Conservation (phyloP, 2,888 invertebrate genomes). For the Palloptera scutellata region DNA sequence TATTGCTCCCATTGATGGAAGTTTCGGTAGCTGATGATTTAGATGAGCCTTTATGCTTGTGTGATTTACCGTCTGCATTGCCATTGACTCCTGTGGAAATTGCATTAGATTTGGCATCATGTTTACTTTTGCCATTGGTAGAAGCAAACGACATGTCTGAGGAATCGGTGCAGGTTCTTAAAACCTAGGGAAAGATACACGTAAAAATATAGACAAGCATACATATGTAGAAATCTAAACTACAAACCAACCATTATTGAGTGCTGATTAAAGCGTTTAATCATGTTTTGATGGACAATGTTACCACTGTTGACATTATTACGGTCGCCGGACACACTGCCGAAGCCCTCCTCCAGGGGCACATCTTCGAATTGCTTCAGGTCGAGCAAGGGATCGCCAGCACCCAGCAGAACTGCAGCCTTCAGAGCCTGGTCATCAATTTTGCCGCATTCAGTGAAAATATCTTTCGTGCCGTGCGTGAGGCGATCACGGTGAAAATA, state of each 20-base stretch:
- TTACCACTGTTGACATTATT: conserved; percentile 67
- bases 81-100: conserved; percentile 51
- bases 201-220: conserved; percentile 3
- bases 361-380: conserved; percentile 81
- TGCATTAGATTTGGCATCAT: conserved; percentile 30
- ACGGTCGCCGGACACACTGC: conserved; percentile 64
- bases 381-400: conserved; percentile 84
- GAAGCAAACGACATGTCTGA: conserved; percentile 38
- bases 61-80: conserved; percentile 40
- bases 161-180: conserved; percentile 70
- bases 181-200: conserved; percentile 65
- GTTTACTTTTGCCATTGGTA: conserved; percentile 24
- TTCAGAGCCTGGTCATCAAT: conserved; percentile 86
- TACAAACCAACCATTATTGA: conserved; percentile 83
- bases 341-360: conserved; percentile 72
- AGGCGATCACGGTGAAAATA: conserved; percentile 96
- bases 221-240: not conserved
- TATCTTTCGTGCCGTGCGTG: conserved; percentile 88
- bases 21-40: too few relatives aligned
- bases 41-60: too few relatives aligned
- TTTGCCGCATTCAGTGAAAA: conserved; percentile 97
- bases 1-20: not conserved
- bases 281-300: conserved; percentile 88
- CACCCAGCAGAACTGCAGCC: conserved; percentile 79
- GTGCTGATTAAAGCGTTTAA: conserved; percentile 96